A percentile compares a stretch with the other conserved stretches of the same genome.
phyloP scores from a whole-genome alignment of 2,797 vertebrate species.

The Anguilla marmorata region DNA sequence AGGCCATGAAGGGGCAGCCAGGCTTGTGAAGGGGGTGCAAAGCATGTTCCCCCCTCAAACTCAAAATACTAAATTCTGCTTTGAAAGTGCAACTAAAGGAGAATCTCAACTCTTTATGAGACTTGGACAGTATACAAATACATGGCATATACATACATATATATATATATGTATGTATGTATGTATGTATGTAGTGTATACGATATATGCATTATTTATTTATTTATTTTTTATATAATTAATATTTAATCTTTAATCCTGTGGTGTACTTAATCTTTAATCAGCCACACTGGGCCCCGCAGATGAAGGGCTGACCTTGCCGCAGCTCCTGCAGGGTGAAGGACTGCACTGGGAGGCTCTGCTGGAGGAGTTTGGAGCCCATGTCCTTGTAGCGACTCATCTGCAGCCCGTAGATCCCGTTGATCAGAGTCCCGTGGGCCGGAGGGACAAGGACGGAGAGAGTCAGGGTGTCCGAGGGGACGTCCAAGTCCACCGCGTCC shows the following conservation, averaged over 20 bases:
- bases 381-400: constrained; percentile 47
- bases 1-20: constrained; percentile 40
- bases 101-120: not conserved
- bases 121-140: too few relatives aligned
- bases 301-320: constrained; percentile 53
- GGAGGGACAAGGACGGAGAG: constrained; percentile 57
- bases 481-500: constrained; percentile 58
- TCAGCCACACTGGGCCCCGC: not conserved
- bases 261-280: not conserved
- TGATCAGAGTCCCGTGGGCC: constrained; percentile 58
- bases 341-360: constrained; percentile 49
- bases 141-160: too few relatives aligned
- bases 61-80: not conserved
- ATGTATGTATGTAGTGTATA: too few relatives aligned
- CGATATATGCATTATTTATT: too few relatives aligned
- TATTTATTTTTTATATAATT: too few relatives aligned
- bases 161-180: too few relatives aligned
- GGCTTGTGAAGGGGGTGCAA: constrained; percentile 38
- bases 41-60: not conserved
- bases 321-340: constrained; percentile 67
- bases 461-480: constrained; percentile 54
- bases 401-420: constrained; percentile 54
- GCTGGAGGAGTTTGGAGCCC: constrained; percentile 52
- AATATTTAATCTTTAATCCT: not conserved
- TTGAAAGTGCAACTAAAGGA: not conserved